Evolutionary conservation across 2,797 vertebrate genomes (phyloP).

Genomic region (Dryobates pubescens): DNA sequence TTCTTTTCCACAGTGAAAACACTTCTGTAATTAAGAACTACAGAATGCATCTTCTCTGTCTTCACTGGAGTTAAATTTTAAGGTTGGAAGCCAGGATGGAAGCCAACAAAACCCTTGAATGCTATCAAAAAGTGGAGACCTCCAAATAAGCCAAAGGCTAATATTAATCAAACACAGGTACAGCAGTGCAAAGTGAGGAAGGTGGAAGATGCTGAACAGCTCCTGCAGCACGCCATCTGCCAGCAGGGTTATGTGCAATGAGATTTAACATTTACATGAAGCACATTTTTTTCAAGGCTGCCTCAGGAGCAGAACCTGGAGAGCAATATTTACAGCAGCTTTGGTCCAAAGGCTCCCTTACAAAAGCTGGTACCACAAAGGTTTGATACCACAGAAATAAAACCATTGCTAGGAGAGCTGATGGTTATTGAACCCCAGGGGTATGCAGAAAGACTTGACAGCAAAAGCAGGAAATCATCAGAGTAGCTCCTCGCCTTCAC

Average conservation of each 20-base stretch:
- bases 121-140: background rate
- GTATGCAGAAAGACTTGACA: background rate
- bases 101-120: background rate
- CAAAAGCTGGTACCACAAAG: background rate
- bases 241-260: constrained; percentile 33
- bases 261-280: constrained; percentile 66
- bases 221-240: constrained; percentile 66
- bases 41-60: background rate
- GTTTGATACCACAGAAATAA: background rate
- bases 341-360: constrained; percentile 14
- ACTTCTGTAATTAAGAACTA: background rate
- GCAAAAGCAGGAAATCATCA: background rate
- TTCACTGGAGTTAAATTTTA: background rate
- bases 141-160: constrained; percentile 37
- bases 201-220: constrained; percentile 56
- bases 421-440: background rate
- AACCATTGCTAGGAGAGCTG: background rate
- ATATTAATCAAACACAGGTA: constrained; percentile 64
- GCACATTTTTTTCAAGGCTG: constrained; percentile 19
- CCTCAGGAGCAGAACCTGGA: constrained; percentile 36
- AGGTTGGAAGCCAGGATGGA: background rate
- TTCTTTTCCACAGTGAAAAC: background rate
- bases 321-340: constrained; percentile 45
- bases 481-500: background rate
- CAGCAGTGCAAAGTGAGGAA: constrained; percentile 48